These are phyloP conservation scores for human DNA, from an alignment of 2,113 vertebrate species.

Conservation along the genomic window DNA sequence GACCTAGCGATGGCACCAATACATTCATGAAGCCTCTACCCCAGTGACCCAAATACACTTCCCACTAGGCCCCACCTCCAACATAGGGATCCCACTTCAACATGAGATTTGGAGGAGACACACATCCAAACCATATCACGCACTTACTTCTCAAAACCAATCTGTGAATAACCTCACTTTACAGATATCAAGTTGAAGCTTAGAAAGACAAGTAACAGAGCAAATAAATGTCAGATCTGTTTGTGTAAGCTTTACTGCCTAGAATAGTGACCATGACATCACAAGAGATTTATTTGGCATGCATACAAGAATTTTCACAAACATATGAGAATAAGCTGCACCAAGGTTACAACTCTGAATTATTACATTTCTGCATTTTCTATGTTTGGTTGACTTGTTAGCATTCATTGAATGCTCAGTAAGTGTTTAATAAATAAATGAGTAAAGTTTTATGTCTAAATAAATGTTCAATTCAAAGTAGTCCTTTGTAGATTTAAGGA, in stretches of 20 bases:
- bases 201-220: not conserved
- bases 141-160: not conserved
- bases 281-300: not conserved
- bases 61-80: too few relatives aligned
- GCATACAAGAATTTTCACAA: not conserved
- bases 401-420: not conserved
- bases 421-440: not conserved
- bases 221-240: not conserved
- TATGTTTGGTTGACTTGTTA: not conserved
- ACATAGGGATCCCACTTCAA: too few relatives aligned
- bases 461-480: not conserved
- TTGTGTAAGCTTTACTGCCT: not conserved
- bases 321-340: not conserved
- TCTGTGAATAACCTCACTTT: not conserved
- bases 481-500: not conserved
- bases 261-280: not conserved
- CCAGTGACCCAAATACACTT: too few relatives aligned
- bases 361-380: not conserved
- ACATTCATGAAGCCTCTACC: too few relatives aligned
- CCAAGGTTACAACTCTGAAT: not conserved
- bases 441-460: not conserved
- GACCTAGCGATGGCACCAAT: too few relatives aligned
- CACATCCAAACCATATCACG: too few relatives aligned
- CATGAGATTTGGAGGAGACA: too few relatives aligned
- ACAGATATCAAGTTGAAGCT: not conserved